A percentile compares a stretch with the other conserved stretches of the same genome.
Evolutionary conservation across 2,797 vertebrate species (phyloP).

Genomic region (Sebastes taczanowskii): DNA sequence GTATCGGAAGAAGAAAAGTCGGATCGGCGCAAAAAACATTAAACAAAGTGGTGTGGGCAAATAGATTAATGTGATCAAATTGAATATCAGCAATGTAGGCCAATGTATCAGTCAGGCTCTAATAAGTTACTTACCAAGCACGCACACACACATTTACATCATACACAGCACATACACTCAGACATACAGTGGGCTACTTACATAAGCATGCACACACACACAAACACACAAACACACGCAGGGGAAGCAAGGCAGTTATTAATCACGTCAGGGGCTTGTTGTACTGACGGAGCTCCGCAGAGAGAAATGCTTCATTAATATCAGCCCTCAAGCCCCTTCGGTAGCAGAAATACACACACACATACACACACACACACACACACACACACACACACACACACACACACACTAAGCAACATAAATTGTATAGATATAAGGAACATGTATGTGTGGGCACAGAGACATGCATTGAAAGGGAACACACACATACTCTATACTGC

Average conservation of each 20-base stretch:
- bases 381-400: constrained; percentile 3
- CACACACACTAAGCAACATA: not conserved
- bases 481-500: not conserved
- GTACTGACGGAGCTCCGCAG: constrained; percentile 58
- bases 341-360: not conserved
- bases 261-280: constrained; percentile 73
- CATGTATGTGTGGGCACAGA: constrained; percentile 3
- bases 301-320: constrained; percentile 75
- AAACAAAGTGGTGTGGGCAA: not conserved
- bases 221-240: not conserved
- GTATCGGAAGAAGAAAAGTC: not conserved
- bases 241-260: constrained; percentile 52
- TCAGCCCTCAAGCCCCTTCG: constrained; percentile 47
- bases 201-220: not conserved
- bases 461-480: not conserved
- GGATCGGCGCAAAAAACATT: not conserved
- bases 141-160: constrained; percentile 14
- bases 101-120: not conserved
- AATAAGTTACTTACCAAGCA: constrained; percentile 11
- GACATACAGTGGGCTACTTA: not conserved
- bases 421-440: not conserved
- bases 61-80: not conserved
- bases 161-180: not conserved
- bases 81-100: not conserved
- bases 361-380: not conserved